phyloP scores from a whole-genome alignment of 2,113 vertebrate species.

The Syngnathoides biaculeatus region DNA sequence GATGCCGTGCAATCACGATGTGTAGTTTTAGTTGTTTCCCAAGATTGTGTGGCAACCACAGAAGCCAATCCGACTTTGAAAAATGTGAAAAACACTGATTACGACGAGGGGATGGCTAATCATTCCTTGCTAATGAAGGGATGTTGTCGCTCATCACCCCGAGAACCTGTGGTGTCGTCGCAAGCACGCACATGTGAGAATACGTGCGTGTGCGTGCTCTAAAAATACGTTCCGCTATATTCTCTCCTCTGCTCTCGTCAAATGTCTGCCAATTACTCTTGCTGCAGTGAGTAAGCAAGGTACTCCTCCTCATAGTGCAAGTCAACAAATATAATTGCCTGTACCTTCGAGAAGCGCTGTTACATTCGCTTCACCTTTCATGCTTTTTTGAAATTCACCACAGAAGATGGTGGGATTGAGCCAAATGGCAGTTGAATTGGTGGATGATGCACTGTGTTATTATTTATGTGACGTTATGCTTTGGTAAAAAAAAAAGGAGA shows the following conservation, averaged over 20 bases:
- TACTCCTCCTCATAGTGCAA: constrained; percentile 26
- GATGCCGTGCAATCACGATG: background rate
- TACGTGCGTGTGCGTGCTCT: background rate
- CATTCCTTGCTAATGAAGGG: background rate
- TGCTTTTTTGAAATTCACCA: constrained; percentile 18
- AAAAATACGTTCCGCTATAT: background rate
- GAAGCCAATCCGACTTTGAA: background rate
- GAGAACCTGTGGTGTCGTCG: constrained; percentile 22
- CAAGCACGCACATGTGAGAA: background rate
- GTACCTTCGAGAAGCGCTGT: constrained; percentile 46
- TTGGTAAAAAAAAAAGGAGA: constrained; percentile 19
- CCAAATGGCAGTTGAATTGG: constrained; percentile 8
- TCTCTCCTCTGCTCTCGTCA: constrained; percentile 14
- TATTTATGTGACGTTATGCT: constrained; percentile 31
- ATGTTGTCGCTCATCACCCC: constrained; percentile 2
- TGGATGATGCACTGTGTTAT: constrained; percentile 33
- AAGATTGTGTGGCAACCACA: background rate
- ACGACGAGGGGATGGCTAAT: background rate
- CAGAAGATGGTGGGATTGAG: constrained; percentile 28
- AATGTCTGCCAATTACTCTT: constrained; percentile 54
- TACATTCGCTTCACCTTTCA: constrained; percentile 20
- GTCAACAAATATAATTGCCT: constrained; percentile 64
- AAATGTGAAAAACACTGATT: background rate
- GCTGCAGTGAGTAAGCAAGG: constrained; percentile 42
- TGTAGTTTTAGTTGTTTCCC: background rate